These are phyloP conservation scores for Drosophila dives DNA, from an alignment of 2,888 invertebrate genomes.

Conservation along the genomic window DNA sequence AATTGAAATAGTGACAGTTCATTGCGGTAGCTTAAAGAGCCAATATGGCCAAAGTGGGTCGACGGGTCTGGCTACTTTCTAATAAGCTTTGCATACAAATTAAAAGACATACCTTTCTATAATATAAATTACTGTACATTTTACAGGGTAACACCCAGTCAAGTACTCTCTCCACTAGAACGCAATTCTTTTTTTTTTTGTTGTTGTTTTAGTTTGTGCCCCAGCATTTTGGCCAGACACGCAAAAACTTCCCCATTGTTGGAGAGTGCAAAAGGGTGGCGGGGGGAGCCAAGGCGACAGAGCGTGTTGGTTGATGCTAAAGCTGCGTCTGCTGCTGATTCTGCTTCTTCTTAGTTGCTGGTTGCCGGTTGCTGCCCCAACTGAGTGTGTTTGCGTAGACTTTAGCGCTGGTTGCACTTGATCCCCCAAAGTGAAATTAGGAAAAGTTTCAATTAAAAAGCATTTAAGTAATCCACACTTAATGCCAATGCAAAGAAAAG, in stretches of 20 bases:
- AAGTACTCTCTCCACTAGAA: neutral
- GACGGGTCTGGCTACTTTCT: neutral
- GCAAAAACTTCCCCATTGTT: constrained; percentile 63
- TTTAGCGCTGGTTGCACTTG: constrained; percentile 72
- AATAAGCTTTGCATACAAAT: neutral
- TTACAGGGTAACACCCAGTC: neutral
- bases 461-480: constrained; percentile 82
- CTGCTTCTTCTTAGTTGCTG: neutral
- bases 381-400: constrained; percentile 61
- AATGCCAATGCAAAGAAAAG: constrained; percentile 69
- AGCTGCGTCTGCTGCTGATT: constrained; percentile 26
- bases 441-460: constrained; percentile 83
- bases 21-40: neutral
- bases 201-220: constrained; percentile 37
- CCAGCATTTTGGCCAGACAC: constrained; percentile 69
- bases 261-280: neutral
- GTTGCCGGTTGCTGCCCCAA: constrained; percentile 19
- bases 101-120: neutral
- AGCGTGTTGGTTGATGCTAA: constrained; percentile 54
- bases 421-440: constrained; percentile 81
- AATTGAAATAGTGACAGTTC: neutral
- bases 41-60: neutral
- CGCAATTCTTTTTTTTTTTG: neutral
- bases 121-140: neutral
- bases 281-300: constrained; percentile 68